phyloP scores from a whole-genome alignment of 2,113 vertebrate species.

The Andinoacara biseriatus region DNA sequence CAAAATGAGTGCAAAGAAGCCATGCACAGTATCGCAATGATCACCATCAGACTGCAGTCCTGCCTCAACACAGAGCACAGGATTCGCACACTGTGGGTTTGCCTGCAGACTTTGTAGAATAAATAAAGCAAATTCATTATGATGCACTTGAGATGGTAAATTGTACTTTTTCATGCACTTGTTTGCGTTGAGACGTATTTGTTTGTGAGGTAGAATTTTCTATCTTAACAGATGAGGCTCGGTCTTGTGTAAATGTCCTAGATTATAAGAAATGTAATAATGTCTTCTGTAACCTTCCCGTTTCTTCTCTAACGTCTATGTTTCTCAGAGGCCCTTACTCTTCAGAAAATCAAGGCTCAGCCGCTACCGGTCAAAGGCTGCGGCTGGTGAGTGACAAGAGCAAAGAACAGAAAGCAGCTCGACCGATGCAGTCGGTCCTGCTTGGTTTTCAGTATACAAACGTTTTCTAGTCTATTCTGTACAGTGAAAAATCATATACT shows the following conservation, averaged over 20 bases:
- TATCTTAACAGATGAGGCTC: neutral
- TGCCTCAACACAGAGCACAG: constrained; percentile 77
- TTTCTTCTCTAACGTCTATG: neutral
- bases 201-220: neutral
- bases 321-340: constrained; percentile 36
- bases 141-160: neutral
- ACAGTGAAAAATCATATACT: neutral
- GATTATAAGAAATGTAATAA: neutral
- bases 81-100: constrained; percentile 78
- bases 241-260: neutral
- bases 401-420: neutral
- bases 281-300: neutral
- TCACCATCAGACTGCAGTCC: constrained; percentile 77
- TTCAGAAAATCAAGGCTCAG: constrained; percentile 60
- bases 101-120: neutral
- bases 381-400: constrained; percentile 79
- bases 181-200: neutral
- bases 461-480: neutral
- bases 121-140: neutral
- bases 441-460: too few species aligned
- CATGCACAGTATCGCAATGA: constrained; percentile 77
- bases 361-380: constrained; percentile 74
- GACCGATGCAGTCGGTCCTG: neutral
- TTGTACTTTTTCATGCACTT: neutral
- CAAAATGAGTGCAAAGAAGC: constrained; percentile 74